These are phyloP conservation scores for Protophormia terraenovae DNA, from an alignment of 2,888 invertebrate species.

Conservation along the genomic window DNA sequence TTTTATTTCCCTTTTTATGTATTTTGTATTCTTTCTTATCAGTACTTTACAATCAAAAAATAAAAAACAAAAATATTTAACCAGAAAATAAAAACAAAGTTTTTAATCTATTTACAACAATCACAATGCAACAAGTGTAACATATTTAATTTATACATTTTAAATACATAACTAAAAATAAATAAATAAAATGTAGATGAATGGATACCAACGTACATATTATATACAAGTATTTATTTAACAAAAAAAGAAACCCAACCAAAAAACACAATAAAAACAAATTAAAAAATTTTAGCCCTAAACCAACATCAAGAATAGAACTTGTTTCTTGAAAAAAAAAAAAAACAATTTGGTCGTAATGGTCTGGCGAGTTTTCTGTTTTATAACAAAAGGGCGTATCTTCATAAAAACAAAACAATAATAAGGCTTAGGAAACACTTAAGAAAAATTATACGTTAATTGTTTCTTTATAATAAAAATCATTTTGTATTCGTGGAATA, in stretches of 20 bases:
- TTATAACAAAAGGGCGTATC: not conserved
- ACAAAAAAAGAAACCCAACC: not conserved
- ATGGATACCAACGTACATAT: not conserved
- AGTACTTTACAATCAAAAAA: not conserved
- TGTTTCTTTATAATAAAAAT: not conserved
- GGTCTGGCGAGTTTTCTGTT: conserved; percentile 45
- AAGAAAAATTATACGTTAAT: not conserved
- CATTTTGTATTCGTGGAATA: not conserved
- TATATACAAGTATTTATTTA: too few species aligned
- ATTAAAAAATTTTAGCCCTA: conserved; percentile 25
- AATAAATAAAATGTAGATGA: conserved; percentile 6
- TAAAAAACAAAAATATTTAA: not conserved
- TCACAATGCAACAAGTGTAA: conserved; percentile 52
- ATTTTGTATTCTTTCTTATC: too few species aligned
- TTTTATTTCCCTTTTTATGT: not conserved
- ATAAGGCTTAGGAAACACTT: not conserved
- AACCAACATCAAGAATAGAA: conserved; percentile 25
- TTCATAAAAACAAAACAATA: not conserved
- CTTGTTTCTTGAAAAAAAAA: not conserved
- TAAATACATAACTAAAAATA: too few species aligned
- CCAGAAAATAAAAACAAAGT: conserved; percentile 1
- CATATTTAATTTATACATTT: not conserved
- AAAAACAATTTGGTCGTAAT: conserved; percentile 1
- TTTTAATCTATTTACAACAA: conserved; percentile 32
- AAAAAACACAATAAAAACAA: not conserved